phyloP scores from a whole-genome alignment of 2,797 vertebrate species.

The Cottoperca gobio region DNA sequence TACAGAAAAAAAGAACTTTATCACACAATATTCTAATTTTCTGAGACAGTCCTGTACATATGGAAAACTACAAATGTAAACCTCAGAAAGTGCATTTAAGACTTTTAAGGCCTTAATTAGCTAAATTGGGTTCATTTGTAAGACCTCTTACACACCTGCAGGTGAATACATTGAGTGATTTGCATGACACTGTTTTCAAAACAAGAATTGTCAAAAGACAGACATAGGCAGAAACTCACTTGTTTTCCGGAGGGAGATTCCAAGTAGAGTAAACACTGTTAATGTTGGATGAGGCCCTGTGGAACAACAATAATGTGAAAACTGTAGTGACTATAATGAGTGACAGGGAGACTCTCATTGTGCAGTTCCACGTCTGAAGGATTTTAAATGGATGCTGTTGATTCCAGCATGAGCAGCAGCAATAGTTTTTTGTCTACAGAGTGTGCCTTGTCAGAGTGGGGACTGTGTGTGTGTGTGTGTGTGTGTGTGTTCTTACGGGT shows the following conservation, averaged over 20 bases:
- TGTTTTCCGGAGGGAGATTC: slow-evolving; percentile 19
- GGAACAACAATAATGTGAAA: slow-evolving; percentile 22
- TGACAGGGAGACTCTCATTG: background rate
- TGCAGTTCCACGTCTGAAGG: slow-evolving; percentile 19
- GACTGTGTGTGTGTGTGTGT: slow-evolving; percentile 1
- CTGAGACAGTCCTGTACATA: too few relatives aligned
- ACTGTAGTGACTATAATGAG: background rate
- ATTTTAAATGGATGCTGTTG: slow-evolving; percentile 49
- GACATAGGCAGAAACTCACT: too few relatives aligned
- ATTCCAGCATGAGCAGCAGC: slow-evolving; percentile 19
- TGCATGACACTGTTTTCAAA: too few relatives aligned
- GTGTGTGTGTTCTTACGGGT: slow-evolving; percentile 53
- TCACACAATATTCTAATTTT: too few relatives aligned
- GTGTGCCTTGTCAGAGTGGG: slow-evolving; percentile 23
- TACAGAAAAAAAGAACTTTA: too few relatives aligned
- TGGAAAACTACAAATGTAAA: too few relatives aligned
- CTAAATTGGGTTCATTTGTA: too few relatives aligned
- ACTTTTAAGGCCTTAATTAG: too few relatives aligned
- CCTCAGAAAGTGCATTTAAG: too few relatives aligned
- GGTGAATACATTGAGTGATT: too few relatives aligned
- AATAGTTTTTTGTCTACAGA: slow-evolving; percentile 23
- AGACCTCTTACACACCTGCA: too few relatives aligned
- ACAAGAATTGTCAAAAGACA: too few relatives aligned
- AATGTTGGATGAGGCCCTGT: slow-evolving; percentile 47
- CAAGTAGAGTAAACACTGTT: slow-evolving; percentile 51